Conservation (phyloP, 2,797 vertebrate species). For the Rhodeus uyekii region DNA sequence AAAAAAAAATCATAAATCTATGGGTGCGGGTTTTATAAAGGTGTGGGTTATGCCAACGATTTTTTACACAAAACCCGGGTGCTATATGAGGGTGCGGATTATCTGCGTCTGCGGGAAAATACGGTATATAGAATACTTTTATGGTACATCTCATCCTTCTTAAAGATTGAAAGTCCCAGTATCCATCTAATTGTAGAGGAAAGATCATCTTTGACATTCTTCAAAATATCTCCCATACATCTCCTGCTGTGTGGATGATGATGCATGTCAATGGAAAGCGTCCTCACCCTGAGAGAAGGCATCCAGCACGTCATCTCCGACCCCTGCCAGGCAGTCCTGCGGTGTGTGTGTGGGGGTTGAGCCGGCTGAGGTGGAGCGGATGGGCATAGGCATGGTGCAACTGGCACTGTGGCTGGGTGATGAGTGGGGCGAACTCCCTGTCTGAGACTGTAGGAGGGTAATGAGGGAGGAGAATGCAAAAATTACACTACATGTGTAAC, state of each 20-base stretch:
- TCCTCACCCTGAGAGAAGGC: slow-evolving; percentile 89
- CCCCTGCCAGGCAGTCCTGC: slow-evolving; percentile 84
- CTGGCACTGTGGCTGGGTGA: slow-evolving; percentile 89
- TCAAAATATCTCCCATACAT: not conserved
- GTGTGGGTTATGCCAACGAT: too few species aligned
- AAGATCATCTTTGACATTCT: not conserved
- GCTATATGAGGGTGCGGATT: too few species aligned
- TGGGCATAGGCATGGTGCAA: slow-evolving; percentile 90
- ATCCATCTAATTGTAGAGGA: not conserved
- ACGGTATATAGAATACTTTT: not conserved
- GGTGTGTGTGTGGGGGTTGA: slow-evolving; percentile 92
- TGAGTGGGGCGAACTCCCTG: slow-evolving; percentile 87
- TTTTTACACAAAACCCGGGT: too few species aligned
- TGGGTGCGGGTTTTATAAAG: too few species aligned
- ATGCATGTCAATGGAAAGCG: not conserved
- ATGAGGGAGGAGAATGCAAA: not conserved
- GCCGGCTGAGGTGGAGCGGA: slow-evolving; percentile 88
- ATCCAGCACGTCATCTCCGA: slow-evolving; percentile 89
- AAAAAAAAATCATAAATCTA: too few species aligned
- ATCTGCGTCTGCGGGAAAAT: too few species aligned
- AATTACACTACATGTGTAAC: slow-evolving; percentile 7
- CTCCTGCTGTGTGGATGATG: not conserved
- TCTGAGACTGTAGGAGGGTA: slow-evolving; percentile 79
- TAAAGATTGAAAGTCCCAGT: not conserved
- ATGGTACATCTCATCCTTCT: not conserved